Evolutionary conservation across 2,113 vertebrate genomes (phyloP).

Genomic region (Macquaria australasica): DNA sequence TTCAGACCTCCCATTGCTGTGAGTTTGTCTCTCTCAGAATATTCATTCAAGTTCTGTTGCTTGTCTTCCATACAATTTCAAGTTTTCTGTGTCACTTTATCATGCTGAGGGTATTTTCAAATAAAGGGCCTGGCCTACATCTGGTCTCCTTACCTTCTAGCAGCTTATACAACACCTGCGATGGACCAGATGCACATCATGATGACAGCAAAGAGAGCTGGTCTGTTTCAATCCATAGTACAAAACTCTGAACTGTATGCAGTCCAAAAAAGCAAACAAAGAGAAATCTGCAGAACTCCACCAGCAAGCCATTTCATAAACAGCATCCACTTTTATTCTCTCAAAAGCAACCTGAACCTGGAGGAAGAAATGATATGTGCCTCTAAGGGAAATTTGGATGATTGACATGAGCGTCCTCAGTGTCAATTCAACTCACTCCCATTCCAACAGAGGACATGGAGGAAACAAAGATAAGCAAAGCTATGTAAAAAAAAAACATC

Average conservation of each 20-base stretch:
- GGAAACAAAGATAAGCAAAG: conserved; percentile 15
- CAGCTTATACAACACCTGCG: conserved; percentile 1
- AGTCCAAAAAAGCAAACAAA: background rate
- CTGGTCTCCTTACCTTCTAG: conserved; percentile 16
- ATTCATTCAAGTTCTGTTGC: no score
- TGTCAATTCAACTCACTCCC: background rate
- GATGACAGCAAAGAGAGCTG: conserved; percentile 13
- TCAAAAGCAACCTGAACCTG: background rate
- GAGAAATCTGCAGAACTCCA: background rate
- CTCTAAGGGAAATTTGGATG: background rate
- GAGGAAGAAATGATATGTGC: background rate
- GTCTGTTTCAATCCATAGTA: background rate
- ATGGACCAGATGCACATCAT: conserved; percentile 21
- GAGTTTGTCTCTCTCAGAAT: background rate
- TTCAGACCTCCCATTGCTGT: background rate
- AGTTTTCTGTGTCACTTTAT: background rate
- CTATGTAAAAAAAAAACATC: background rate
- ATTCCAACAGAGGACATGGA: conserved; percentile 11
- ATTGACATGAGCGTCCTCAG: background rate
- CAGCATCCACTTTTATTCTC: background rate
- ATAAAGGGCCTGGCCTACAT: conserved; percentile 4
- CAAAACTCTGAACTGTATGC: background rate
- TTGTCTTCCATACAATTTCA: no score
- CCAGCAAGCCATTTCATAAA: conserved; percentile 28
- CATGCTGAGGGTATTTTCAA: background rate